These are phyloP conservation scores for Musca vetustissima DNA, from an alignment of 1,140 invertebrate genomes.

Conservation along the genomic window DNA sequence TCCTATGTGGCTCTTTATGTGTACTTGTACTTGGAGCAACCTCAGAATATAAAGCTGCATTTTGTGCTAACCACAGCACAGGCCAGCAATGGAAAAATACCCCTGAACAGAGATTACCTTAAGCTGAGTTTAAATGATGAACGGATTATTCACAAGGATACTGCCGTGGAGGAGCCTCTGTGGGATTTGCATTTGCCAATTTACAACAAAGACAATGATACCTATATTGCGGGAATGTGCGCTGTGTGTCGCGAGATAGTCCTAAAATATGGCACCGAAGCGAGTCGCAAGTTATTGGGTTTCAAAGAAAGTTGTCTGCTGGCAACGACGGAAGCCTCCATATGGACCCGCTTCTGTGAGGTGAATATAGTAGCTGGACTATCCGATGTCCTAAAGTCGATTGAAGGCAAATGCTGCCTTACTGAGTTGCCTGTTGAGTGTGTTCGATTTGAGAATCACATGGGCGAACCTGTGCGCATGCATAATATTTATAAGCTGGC, in stretches of 20 bases:
- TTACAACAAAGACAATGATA: conserved; percentile 59
- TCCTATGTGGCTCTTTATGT: conserved; percentile 48
- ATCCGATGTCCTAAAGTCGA: conserved; percentile 32
- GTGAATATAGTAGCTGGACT: conserved; percentile 64
- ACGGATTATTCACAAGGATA: conserved; percentile 44
- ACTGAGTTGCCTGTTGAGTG: conserved; percentile 64
- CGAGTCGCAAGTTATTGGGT: conserved; percentile 65
- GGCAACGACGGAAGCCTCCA: conserved; percentile 80
- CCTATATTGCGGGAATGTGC: conserved; percentile 66
- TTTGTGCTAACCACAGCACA: conserved; percentile 36
- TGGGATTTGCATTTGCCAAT: conserved; percentile 43
- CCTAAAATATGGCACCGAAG: conserved; percentile 37
- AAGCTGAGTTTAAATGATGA: conserved; percentile 42
- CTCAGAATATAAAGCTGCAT: conserved; percentile 43
- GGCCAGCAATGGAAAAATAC: conserved; percentile 33
- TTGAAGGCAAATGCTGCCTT: conserved; percentile 24
- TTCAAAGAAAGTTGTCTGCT: conserved; percentile 77
- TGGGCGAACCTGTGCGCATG: conserved; percentile 79
- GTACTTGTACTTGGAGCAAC: conserved; percentile 41
- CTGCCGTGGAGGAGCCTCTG: conserved; percentile 37
- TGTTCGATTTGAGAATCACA: conserved; percentile 79
- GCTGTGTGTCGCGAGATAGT: conserved; percentile 69
- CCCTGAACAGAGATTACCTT: conserved; percentile 36
- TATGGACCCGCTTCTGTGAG: conserved; percentile 93
- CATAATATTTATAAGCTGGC: conserved; percentile 85